Percentiles rank a stretch among this genome's conserved stretches.
phyloP scores from a whole-genome alignment of 2,797 vertebrate species.

The Agapornis canus region DNA sequence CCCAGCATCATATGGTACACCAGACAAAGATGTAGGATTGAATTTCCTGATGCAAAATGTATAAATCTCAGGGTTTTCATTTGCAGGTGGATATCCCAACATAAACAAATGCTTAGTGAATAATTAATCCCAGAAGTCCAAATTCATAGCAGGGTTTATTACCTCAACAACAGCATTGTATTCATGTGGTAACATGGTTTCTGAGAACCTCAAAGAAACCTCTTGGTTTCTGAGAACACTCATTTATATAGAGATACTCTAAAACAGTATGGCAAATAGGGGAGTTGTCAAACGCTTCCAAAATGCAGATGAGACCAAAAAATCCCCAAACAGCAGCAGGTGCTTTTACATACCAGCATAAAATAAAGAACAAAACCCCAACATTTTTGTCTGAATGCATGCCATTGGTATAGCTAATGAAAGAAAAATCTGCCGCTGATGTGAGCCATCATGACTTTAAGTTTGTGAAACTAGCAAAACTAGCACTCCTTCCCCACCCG shows the following conservation, averaged over 20 bases:
- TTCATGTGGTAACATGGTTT: background rate
- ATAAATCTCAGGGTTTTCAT: background rate
- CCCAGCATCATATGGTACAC: background rate
- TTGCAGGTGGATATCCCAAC: background rate
- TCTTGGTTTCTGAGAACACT: background rate
- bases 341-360: background rate
- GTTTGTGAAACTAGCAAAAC: background rate
- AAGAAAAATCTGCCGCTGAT: background rate
- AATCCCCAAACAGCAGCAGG: background rate
- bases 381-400: background rate
- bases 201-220: background rate
- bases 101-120: background rate
- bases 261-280: background rate
- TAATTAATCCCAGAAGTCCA: background rate
- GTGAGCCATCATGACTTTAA: background rate
- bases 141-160: background rate
- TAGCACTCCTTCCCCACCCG: background rate
- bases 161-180: background rate
- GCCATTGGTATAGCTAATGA: background rate
- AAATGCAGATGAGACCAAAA: background rate
- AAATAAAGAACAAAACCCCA: background rate
- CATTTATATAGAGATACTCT: background rate
- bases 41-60: background rate
- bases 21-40: background rate
- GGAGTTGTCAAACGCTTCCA: background rate